Base-by-base conservation (phyloP, 1,140 invertebrate species). In the Pseudomyrmex concolor region DNA sequence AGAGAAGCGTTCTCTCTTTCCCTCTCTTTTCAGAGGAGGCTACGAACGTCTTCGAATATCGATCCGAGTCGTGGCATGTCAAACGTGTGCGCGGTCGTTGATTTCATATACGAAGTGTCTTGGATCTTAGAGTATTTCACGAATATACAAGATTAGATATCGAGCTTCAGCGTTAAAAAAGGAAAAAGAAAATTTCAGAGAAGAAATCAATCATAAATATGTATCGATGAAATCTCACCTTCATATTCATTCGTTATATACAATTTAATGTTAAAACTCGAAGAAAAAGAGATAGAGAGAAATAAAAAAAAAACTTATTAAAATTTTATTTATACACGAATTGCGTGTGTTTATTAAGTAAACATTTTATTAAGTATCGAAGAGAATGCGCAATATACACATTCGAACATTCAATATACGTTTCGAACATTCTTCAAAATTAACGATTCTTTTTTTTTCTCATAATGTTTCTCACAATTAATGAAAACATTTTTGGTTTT, bases 101-200 rank as follows among this genome's bases (percentile, higher is more conserved):
- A 80, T 80, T 70, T 80, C 54, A 80, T 80, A 80, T 71, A 80
- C 54, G 43, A 57, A 15, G 19, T 77, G 62, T 59, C 54, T 78
- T 59, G 7, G 10, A 2, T 12, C 22, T 19, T 15, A 10, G 22
- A 80, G 50, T 80, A 80, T 80, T 67, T 67, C n/a, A 77, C 25
- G 45, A 73, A 73, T 73, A 10, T 43, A 13, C 9, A 1, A 59
- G 55, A 64, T 64, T 76, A 54, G n/a, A 76, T 54, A 22, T 54
- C 48, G 73, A 66, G 60, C 7, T 51, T 17, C 22, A 45, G n/a
- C 15, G 10, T 15, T 12, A 7, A 76, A 43, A 66, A 34, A 34
- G 5, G 5, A 34, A 34, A 34, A 34, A 34, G 34, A 34, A 1
- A 34, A 1, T 34, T 34, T n/a, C 51, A 19, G n/a, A 34, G 19